A percentile compares a stretch with the other conserved stretches of the same genome.
Evolutionary conservation across 2,113 vertebrate genomes (phyloP).

Genomic region (Meriones unguiculatus): DNA sequence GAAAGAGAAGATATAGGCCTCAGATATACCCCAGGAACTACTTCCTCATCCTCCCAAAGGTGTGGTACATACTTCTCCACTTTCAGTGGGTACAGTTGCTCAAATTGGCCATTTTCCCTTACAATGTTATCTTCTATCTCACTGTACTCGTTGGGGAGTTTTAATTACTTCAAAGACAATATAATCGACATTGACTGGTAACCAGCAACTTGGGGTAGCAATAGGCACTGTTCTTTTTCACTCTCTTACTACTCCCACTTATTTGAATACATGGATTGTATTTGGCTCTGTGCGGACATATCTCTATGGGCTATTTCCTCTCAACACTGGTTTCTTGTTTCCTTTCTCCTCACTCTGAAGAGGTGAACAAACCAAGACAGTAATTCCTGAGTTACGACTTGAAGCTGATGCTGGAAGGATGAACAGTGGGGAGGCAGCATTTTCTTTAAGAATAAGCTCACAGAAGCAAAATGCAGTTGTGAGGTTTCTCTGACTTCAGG

Average conservation of each 20-base stretch:
- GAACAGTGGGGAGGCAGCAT: rapidly evolving
- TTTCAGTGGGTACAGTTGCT: not conserved
- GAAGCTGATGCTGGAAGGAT: rapidly evolving
- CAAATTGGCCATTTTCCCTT: not conserved
- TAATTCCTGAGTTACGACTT: not conserved
- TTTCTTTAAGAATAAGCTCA: not conserved
- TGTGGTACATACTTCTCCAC: too few species aligned
- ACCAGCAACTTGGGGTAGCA: not conserved
- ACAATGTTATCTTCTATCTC: not conserved
- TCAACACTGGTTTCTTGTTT: not conserved
- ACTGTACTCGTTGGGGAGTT: not conserved
- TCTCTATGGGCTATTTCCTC: not conserved
- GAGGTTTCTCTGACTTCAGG: too few species aligned
- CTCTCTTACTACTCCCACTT: not conserved
- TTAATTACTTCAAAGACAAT: not conserved
- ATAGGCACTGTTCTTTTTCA: not conserved
- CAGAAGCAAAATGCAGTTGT: rapidly evolving
- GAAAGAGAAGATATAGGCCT: rapidly evolving
- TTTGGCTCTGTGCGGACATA: not conserved
- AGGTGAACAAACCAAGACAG: rapidly evolving
- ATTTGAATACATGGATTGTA: not conserved
- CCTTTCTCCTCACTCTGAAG: not conserved
- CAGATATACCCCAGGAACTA: rapidly evolving
- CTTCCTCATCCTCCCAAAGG: rapidly evolving
- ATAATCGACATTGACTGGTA: not conserved